phyloP scores from a whole-genome alignment of 2,797 vertebrate genomes.

The Enteromius viviparus region DNA sequence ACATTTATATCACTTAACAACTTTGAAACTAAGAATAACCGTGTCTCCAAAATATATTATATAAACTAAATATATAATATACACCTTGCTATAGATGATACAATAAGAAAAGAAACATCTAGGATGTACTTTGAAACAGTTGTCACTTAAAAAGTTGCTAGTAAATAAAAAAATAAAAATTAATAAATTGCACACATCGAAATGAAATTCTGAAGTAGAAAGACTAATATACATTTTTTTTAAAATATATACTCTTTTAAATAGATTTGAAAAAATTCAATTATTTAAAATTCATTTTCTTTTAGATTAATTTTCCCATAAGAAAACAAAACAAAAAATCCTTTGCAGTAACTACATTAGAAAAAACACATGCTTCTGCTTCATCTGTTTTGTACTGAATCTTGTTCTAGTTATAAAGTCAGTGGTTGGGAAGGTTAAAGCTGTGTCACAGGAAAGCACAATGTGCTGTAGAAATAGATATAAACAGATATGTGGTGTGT shows the following conservation, averaged over 20 bases:
- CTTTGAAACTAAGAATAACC: neutral
- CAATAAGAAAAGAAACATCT: neutral
- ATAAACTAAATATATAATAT: neutral
- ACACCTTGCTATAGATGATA: neutral
- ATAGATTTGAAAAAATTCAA: neutral
- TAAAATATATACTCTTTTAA: no score
- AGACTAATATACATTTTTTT: neutral
- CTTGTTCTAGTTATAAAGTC: neutral
- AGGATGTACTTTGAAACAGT: neutral
- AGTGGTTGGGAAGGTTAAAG: neutral
- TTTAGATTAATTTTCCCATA: neutral
- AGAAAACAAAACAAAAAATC: neutral
- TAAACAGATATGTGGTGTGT: neutral
- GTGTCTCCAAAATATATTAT: neutral
- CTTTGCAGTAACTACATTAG: neutral
- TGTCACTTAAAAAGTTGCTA: neutral
- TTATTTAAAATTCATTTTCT: neutral
- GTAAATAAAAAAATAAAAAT: neutral
- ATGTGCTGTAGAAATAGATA: conserved; percentile 4
- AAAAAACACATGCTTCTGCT: neutral
- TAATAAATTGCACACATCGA: neutral
- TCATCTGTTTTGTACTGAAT: neutral
- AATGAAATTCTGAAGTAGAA: neutral
- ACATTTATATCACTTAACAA: neutral
- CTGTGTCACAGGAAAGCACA: neutral